phyloP scores from a whole-genome alignment of 2,888 invertebrate genomes.

The Syrphus vitripennis region DNA sequence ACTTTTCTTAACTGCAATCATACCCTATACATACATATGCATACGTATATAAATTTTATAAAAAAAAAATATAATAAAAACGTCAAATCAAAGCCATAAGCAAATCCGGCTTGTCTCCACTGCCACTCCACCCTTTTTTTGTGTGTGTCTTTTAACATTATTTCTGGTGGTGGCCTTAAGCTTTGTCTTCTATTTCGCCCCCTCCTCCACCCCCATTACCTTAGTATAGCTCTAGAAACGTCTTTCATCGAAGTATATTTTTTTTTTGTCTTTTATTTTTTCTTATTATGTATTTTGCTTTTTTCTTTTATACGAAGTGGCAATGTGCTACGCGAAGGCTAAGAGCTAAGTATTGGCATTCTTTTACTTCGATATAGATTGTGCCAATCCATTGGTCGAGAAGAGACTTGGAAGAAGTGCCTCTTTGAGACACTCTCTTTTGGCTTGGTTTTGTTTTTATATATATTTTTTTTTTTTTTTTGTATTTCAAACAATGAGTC shows the following conservation, averaged over 20 bases:
- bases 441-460: conserved; percentile 5
- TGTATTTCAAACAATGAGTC: conserved; percentile 30
- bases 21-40: conserved; percentile 12
- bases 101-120: conserved; percentile 8
- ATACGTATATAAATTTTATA: not conserved
- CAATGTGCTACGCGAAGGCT: conserved; percentile 45
- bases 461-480: not conserved
- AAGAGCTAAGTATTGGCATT: conserved; percentile 43
- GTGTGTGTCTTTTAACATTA: not conserved
- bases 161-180: conserved; percentile 25
- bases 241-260: not conserved
- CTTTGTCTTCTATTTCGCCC: conserved; percentile 14
- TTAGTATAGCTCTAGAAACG: not conserved
- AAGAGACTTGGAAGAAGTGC: conserved; percentile 13
- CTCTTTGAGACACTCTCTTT: not conserved
- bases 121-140: not conserved
- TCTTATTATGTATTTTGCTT: not conserved
- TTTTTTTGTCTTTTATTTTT: not conserved
- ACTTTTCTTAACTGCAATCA: too few species aligned
- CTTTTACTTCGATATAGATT: conserved; percentile 42
- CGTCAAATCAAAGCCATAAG: not conserved
- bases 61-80: not conserved
- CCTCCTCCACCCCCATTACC: not conserved
- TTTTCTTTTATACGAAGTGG: conserved; percentile 24
- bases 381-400: conserved; percentile 20